A percentile compares a stretch with the other conserved stretches of the same genome.
Evolutionary conservation across 2,113 vertebrate genomes (phyloP).

Genomic region (Takifugu bimaculatus): DNA sequence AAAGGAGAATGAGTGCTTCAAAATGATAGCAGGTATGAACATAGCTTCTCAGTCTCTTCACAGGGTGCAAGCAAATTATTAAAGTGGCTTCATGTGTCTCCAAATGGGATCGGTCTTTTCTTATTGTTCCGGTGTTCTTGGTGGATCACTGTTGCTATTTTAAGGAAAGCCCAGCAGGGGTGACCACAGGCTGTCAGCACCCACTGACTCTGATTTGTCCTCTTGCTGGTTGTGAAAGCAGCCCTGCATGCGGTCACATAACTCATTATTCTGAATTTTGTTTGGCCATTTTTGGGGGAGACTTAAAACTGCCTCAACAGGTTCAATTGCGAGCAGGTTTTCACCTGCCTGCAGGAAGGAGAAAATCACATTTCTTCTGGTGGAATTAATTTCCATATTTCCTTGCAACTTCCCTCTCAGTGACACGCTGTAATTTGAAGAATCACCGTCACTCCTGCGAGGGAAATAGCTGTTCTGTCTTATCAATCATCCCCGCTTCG

Average conservation of each 20-base stretch:
- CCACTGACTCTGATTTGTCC: conserved; percentile 24
- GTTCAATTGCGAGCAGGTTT: background rate
- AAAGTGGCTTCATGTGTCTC: conserved; percentile 18
- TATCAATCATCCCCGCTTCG: too few species aligned
- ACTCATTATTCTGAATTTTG: conserved; percentile 20
- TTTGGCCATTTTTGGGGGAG: conserved; percentile 14
- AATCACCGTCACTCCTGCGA: too few species aligned
- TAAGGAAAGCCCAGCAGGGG: conserved; percentile 16
- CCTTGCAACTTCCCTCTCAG: too few species aligned
- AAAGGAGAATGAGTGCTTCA: too few species aligned
- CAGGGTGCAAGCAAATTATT: background rate
- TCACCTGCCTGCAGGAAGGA: too few species aligned
- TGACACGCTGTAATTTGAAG: too few species aligned
- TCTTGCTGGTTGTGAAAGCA: conserved; percentile 27
- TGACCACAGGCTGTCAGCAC: conserved; percentile 34
- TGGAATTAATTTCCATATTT: too few species aligned
- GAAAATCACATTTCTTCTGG: too few species aligned
- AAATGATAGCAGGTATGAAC: too few species aligned
- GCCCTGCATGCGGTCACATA: conserved; percentile 17
- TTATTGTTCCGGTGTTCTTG: conserved; percentile 10
- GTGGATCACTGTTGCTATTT: conserved; percentile 40
- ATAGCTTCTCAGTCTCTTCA: background rate
- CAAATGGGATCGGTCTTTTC: conserved; percentile 3
- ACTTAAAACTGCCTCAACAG: background rate
- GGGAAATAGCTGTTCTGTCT: too few species aligned